Evolutionary conservation across 2,113 vertebrate species (phyloP).

Genomic region (Pterocles orientalis): DNA sequence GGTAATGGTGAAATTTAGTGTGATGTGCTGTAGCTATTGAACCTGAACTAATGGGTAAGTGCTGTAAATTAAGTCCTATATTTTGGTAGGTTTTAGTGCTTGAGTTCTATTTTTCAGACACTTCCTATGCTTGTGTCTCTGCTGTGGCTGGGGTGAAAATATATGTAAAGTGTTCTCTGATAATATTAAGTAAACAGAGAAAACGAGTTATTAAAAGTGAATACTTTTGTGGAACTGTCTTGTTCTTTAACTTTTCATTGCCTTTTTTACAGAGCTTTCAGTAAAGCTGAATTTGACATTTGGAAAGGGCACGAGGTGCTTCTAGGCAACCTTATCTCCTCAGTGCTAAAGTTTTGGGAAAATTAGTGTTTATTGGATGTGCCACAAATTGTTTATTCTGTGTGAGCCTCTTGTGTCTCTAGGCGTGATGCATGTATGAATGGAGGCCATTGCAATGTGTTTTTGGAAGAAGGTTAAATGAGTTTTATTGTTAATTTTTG

Average conservation of each 20-base stretch:
- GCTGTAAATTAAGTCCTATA: neutral
- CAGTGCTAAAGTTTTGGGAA: neutral
- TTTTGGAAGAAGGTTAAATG: neutral
- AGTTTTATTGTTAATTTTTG: neutral
- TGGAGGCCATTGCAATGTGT: neutral
- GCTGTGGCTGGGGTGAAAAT: neutral
- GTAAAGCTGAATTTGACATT: neutral
- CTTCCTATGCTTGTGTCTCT: neutral
- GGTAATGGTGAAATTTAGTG: neutral
- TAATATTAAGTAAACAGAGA: neutral
- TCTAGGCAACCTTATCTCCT: neutral
- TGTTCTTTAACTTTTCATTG: neutral
- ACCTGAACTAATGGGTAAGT: neutral
- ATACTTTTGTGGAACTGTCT: neutral
- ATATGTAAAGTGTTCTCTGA: neutral
- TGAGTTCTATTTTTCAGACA: neutral
- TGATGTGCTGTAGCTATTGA: neutral
- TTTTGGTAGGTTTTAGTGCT: neutral
- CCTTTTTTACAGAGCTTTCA: neutral
- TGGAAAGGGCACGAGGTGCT: slow-evolving; percentile 14
- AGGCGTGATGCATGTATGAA: neutral
- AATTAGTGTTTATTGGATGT: neutral
- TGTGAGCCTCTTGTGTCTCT: neutral
- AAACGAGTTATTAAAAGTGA: rapidly evolving
- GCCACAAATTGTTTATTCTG: neutral